Base-by-base conservation (phyloP, 1,140 invertebrate genomes). In the Mercenaria mercenaria region DNA sequence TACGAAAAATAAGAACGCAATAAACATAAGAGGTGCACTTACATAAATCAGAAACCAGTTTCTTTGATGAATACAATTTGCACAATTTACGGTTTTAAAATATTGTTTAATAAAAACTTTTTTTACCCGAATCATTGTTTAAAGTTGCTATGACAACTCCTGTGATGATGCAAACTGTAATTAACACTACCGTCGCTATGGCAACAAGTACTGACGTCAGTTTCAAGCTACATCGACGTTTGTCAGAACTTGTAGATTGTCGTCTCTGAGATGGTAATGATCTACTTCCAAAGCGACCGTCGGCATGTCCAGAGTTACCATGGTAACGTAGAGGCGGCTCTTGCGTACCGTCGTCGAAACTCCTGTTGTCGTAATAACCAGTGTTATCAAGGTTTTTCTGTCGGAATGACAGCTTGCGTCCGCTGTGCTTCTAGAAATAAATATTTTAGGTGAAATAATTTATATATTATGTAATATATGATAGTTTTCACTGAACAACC, bases 301-400 rank as follows among this genome's bases (percentile, higher is more conserved):
- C 76, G 10, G 34, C 18, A 39, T 64, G 0, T 29, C 59, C 59
- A 64, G 10, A 29, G 72, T 79, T 56, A 8, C 76, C 47, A 79
- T 59, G 20, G 76, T 52, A 79, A 2, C 47, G 76, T 0, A 32
- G 2, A 2, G 76, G n/a, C 1, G 29, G 76, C 8, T 20, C n/a
- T 32, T 79, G 76, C 6, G 29, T 18, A 23, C 32, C 32, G 23
- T 32, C 76, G 4, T 79, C 76, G 20, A 32, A 79, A 37, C 76
- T 39, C 23, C 32, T 15, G 76, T 79, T 79, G 76, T 79, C 76
- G 56, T 56, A 56, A 50, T 79, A 79, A 79, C 76, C 76, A 56
- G 50, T 79, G 0, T 37, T 18, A 41, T 56, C 76, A 23, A 26
- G 6, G n/a, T 56, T 15, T 11, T 23, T 18, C 50, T 32, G 41